Evolutionary conservation across 2,797 vertebrate genomes (phyloP).

Genomic region (Lithobates pipiens): DNA sequence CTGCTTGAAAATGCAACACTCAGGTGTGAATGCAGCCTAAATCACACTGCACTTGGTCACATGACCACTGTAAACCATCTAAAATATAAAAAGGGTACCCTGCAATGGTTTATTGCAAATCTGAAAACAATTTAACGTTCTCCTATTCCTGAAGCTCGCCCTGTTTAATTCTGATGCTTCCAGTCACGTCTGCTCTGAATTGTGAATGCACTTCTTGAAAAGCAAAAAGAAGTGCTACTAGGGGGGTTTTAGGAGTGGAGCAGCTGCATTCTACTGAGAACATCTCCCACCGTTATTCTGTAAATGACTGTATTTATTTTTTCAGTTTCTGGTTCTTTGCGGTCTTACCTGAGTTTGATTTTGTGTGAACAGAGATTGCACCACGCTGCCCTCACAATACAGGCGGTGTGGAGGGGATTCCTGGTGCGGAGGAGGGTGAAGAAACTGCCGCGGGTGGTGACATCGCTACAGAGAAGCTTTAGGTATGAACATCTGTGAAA

Average conservation of each 20-base stretch:
- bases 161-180: neutral
- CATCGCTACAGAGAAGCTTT: conserved; percentile 87
- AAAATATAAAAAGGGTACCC: no score
- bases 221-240: neutral
- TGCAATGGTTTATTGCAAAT: no score
- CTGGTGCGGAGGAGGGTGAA: conserved; percentile 85
- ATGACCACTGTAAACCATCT: no score
- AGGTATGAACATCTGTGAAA: conserved; percentile 75
- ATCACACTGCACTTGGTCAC: no score
- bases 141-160: no score
- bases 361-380: conserved; percentile 75
- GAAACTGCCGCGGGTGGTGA: conserved; percentile 85
- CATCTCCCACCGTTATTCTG: neutral
- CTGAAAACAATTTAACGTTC: no score
- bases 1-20: no score
- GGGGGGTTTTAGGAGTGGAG: no score
- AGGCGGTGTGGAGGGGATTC: conserved; percentile 89
- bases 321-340: neutral
- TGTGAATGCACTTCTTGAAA: neutral
- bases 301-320: neutral
- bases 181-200: no score
- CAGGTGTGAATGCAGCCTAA: no score
- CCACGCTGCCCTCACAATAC: conserved; percentile 86
- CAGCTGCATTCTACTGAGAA: neutral
- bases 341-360: neutral